Conservation (phyloP, 2,797 vertebrate species). For the Oryzias sinensis region DNA sequence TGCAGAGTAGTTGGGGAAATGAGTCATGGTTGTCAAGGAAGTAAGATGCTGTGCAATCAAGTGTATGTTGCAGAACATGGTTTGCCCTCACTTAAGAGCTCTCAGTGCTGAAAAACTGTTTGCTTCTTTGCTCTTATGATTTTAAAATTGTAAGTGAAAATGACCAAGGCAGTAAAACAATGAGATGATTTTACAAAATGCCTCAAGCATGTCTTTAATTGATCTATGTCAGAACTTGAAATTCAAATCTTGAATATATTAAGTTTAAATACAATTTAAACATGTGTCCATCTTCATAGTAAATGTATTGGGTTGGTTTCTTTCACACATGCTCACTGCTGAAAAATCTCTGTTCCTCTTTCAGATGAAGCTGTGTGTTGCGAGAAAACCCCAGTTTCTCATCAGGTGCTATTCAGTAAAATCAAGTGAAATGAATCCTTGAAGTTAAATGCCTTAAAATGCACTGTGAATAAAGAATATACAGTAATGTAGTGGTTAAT, state of each 20-base stretch:
- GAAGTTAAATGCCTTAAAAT: too few relatives aligned
- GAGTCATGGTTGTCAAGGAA: slow-evolving; percentile 79
- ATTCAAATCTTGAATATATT: neutral
- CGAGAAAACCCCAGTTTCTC: too few relatives aligned
- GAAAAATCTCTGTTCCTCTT: slow-evolving; percentile 36
- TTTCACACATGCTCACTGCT: slow-evolving; percentile 11
- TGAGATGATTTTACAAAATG: slow-evolving; percentile 1
- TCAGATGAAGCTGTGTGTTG: neutral
- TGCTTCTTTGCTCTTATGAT: slow-evolving; percentile 3
- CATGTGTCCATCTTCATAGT: neutral
- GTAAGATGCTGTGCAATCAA: slow-evolving; percentile 73
- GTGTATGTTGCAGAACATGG: slow-evolving; percentile 53
- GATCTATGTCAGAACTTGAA: neutral
- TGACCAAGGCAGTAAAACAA: slow-evolving; percentile 1
- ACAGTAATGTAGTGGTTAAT: too few relatives aligned
- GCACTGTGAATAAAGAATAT: too few relatives aligned
- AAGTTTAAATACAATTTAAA: neutral
- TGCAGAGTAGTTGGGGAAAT: slow-evolving; percentile 77
- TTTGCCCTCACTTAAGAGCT: slow-evolving; percentile 58
- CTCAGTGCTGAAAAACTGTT: slow-evolving; percentile 6
- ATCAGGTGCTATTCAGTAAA: too few relatives aligned
- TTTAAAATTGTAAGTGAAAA: slow-evolving; percentile 21
- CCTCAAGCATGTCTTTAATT: too few relatives aligned
- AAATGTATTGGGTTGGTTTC: neutral
- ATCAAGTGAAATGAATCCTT: too few relatives aligned